Evolutionary conservation across 2,113 vertebrate species (phyloP), one percentile per base, ranked within the genome.

Genomic region (Pleuronectes platessa): DNA sequence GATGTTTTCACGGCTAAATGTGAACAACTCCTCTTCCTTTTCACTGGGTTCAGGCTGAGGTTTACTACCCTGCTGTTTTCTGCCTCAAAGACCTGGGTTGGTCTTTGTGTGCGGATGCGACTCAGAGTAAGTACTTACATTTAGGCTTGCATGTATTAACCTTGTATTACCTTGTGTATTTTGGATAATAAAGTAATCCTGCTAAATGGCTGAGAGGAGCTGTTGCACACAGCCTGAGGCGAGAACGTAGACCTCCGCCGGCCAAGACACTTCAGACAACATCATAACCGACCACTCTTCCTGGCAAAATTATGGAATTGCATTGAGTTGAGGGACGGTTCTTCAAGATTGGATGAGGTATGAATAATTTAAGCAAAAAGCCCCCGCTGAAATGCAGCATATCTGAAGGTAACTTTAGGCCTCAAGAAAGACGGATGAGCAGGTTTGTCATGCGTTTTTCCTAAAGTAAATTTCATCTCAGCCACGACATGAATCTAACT

Each of bases 381-480:
- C 67, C 71, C 12, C 40, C 35, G 20, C 55, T 88, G 81, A 89
- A 89, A 85, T 86, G 83, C 68, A 66, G 54, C 65, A 47, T 63
- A 82, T 89, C 63, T 85, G 87, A 90, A 92, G 90, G 88, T 93
- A 92, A 93, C 86, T 88, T 91, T 91, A 86, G 71, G 88, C 83
- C 88, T 93, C 79, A 84, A 86, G 85, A 88, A 93, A 94, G 91
- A 92, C 73, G 68, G 84, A 94, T 90, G 86, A 89, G 80, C 71
- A 83, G 85, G 85, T 88, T 90, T 86, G 79, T 82, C 84, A 76
- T 81, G 67, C 17, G 51, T 37, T 84, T 84, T 90, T 91, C 88
- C 81, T 60, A 76, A 86, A 74, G 82, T 66, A 89, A 49, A 87
- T 88, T 89, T 86, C 83, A 79, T 79, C 76, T 59, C 4, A 37